Percentiles rank a stretch among this genome's conserved stretches.
phyloP scores from a whole-genome alignment of 2,797 vertebrate genomes.

The Urosaurus nigricauda region DNA sequence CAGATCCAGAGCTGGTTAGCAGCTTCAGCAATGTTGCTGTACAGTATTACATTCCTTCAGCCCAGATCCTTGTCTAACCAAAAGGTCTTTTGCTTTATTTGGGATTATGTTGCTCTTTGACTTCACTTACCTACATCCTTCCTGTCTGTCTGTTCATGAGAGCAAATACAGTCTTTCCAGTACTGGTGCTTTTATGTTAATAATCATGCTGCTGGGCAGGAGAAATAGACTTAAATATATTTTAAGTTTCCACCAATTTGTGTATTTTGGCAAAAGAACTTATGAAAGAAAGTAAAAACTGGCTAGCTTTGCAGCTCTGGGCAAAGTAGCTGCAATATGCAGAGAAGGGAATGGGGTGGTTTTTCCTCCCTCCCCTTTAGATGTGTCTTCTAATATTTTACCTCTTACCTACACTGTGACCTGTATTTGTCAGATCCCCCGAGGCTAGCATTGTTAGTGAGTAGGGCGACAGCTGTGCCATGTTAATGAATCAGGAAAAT shows the following conservation, averaged over 20 bases:
- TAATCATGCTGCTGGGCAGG: background rate
- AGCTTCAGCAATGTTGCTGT: background rate
- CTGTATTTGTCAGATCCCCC: slow-evolving; percentile 46
- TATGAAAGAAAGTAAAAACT: slow-evolving; percentile 11
- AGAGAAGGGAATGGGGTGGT: background rate
- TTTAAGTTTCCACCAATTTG: background rate
- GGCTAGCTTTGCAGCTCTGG: background rate
- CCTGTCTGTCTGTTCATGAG: background rate
- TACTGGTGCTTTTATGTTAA: slow-evolving; percentile 8
- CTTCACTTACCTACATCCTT: background rate
- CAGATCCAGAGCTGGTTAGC: background rate
- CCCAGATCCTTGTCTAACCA: background rate
- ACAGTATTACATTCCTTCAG: background rate
- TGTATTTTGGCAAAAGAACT: background rate
- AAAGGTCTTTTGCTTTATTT: background rate
- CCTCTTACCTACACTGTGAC: slow-evolving; percentile 57
- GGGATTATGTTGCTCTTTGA: background rate
- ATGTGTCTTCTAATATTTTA: slow-evolving; percentile 57
- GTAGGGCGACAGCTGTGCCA: slow-evolving; percentile 52
- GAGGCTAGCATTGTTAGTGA: slow-evolving; percentile 22
- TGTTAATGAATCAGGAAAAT: slow-evolving; percentile 55
- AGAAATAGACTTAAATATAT: background rate
- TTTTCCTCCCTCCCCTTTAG: slow-evolving; percentile 26
- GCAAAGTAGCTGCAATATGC: slow-evolving; percentile 14
- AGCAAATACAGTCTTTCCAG: background rate